Base-by-base conservation (phyloP, 30 jellyfish, hydroid and myxozoan genomes). In the Chrysaora quinquecirrha region DNA sequence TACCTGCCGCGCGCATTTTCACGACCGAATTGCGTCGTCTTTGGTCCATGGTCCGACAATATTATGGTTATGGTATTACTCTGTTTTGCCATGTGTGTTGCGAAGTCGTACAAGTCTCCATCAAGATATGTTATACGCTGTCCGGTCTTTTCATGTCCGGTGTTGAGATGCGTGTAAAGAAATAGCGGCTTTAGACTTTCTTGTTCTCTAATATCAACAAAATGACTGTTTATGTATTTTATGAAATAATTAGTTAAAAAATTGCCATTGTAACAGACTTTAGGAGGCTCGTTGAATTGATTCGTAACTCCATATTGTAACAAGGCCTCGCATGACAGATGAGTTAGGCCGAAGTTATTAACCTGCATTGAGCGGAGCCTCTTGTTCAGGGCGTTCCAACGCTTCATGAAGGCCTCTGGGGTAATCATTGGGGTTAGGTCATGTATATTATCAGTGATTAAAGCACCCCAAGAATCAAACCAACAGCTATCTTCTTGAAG, bases 401-500 rank as follows among this genome's bases (percentile, higher is more conserved):
- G 91, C n/a, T 58, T 72, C 34, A 64, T 38, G 64, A 85, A 86
- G 30, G 67, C 88, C 0, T 75, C 77, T 49, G 96, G 46, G 20
- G 83, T 48, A 1, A 65, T 43, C 24, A 79, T 64, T 20, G 85
- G 85, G 4, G 91, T 94, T 29, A 87, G 90, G 63, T 75, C 90
- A 35, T 94, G 99, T 14, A 87, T 72, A 60, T 94, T 94, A 49
- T 87, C 97, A 7, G 99, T 94, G 70, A 94, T 79, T 9, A 94
- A 64, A 0, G 99, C 91, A 19, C 99, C 99, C 99, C 99, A 94
- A 0, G 96, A 73, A 34, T 94, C 99, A 46, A 83, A 87, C 99
- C 99, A 94, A 65, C 99, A 94, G 87, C 99, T 94, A 34, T 94
- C 99, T 50, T 94, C 99, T 66, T 94, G 99, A 43, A 94, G 67